These are phyloP conservation scores for Bombus confusus DNA, from an alignment of 1,140 invertebrate species.

Conservation along the genomic window DNA sequence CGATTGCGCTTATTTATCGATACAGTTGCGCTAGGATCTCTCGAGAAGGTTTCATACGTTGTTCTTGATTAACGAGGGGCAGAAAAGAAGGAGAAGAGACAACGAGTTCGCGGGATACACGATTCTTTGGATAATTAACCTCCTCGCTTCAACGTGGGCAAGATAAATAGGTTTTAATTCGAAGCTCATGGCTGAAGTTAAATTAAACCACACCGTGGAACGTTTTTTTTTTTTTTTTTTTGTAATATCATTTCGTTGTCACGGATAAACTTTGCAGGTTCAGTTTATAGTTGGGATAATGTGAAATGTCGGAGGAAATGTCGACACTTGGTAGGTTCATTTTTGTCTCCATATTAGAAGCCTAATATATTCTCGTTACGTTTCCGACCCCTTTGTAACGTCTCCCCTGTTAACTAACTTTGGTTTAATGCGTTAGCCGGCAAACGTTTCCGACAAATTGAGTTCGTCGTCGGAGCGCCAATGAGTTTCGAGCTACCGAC, in stretches of 20 bases:
- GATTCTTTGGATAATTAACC: background rate
- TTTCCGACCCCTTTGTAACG: conserved; percentile 38
- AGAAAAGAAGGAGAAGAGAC: background rate
- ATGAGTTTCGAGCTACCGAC: conserved; percentile 26
- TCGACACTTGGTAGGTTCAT: conserved; percentile 1
- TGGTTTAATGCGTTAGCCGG: conserved; percentile 35
- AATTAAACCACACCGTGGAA: conserved; percentile 32
- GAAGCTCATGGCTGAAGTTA: conserved; percentile 39
- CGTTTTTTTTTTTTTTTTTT: conserved; percentile 8
- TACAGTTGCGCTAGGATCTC: too few species aligned
- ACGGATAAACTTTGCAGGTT: background rate
- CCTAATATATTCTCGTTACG: conserved; percentile 61
- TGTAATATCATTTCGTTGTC: background rate
- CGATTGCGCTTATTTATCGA: background rate
- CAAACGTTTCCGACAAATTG: conserved; percentile 57
- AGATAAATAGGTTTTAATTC: conserved; percentile 53
- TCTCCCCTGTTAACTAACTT: conserved; percentile 35
- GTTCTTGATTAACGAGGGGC: too few species aligned
- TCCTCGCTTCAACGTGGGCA: background rate
- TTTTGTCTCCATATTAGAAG: background rate
- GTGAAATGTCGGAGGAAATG: background rate
- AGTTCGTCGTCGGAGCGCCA: conserved; percentile 30
- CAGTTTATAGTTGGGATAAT: background rate
- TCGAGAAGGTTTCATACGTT: too few species aligned
- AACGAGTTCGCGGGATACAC: too few species aligned